Evolutionary conservation across 1,140 invertebrate genomes (phyloP).

Genomic region (Hormaphis cornu): DNA sequence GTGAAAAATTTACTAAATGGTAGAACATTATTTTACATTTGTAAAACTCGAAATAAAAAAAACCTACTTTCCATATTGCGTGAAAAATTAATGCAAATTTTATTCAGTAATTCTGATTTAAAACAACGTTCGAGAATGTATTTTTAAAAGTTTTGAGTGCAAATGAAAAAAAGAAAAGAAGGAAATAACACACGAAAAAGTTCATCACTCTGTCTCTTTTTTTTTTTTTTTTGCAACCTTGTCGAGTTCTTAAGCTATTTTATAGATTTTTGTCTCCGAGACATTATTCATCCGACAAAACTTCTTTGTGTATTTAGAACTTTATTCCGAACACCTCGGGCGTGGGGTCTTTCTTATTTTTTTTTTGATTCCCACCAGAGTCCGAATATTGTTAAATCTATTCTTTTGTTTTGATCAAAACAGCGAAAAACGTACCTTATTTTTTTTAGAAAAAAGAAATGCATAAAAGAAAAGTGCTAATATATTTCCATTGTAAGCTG

Average conservation of each 20-base stretch:
- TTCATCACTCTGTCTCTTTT: neutral
- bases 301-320: slow-evolving; percentile 5
- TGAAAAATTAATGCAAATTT: neutral
- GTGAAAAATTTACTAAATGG: neutral
- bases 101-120: neutral
- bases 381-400: slow-evolving; percentile 3
- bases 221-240: neutral
- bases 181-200: neutral
- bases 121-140: neutral
- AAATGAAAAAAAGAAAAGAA: neutral
- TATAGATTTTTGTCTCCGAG: slow-evolving; percentile 9
- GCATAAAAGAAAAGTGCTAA: neutral
- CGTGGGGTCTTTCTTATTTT: neutral
- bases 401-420: slow-evolving; percentile 12
- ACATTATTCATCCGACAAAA: slow-evolving; percentile 24
- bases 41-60: neutral
- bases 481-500: neutral
- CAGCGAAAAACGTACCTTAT: neutral
- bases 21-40: neutral
- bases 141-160: slow-evolving; percentile 19
- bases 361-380: neutral
- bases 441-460: neutral
- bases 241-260: slow-evolving; percentile 16
- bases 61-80: neutral
- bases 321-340: neutral